Conservation (phyloP, 2,888 invertebrate genomes). For the Ochlodes sylvanus region DNA sequence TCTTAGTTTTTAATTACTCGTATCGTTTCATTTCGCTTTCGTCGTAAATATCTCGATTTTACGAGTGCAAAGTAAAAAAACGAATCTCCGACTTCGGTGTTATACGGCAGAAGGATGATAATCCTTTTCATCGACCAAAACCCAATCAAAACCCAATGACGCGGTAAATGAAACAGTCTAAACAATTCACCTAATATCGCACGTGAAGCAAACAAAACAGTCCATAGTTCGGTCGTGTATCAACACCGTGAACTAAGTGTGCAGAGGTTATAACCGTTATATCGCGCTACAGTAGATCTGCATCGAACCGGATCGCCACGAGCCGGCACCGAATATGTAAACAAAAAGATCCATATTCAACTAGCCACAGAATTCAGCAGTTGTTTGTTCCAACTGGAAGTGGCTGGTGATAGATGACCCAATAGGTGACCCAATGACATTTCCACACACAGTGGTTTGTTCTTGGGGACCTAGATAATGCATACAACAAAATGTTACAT, state of each 20-base stretch:
- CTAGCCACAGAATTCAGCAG: not conserved
- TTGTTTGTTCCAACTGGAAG: not conserved
- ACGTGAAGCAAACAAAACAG: conserved; percentile 39
- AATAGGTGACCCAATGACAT: conserved; percentile 21
- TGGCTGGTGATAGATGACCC: conserved; percentile 14
- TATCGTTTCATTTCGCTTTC: no score
- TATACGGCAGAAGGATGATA: no score
- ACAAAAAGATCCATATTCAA: conserved; percentile 42
- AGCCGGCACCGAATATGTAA: conserved; percentile 49
- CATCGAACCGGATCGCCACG: conserved; percentile 59
- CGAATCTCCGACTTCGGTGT: no score
- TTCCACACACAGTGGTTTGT: not conserved
- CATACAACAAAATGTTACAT: no score
- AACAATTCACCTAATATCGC: conserved; percentile 27
- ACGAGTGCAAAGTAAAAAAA: no score
- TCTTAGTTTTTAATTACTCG: no score
- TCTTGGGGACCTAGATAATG: no score
- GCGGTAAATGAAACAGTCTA: no score
- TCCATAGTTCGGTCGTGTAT: conserved; percentile 28
- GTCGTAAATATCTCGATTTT: no score
- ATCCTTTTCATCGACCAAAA: no score
- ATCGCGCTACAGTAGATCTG: conserved; percentile 50
- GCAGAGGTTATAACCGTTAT: conserved; percentile 49
- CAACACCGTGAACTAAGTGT: conserved; percentile 37
- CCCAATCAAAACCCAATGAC: no score